These are phyloP conservation scores for Brenthis ino DNA, from an alignment of 2,888 invertebrate genomes.

Conservation along the genomic window DNA sequence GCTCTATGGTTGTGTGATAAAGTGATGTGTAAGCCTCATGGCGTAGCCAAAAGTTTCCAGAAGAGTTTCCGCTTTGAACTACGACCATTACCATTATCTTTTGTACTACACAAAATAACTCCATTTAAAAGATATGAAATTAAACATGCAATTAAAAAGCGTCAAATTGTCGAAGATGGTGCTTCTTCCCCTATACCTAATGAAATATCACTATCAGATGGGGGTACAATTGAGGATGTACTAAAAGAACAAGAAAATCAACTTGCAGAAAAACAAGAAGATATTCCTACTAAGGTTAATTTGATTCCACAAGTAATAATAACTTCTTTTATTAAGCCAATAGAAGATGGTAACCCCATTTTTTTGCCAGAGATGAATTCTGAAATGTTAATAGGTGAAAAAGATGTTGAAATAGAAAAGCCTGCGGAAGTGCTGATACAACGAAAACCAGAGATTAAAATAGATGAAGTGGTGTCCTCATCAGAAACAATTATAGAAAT, in stretches of 20 bases:
- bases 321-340: conserved; percentile 32
- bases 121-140: conserved; percentile 56
- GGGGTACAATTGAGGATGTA: conserved; percentile 12
- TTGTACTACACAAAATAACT: conserved; percentile 57
- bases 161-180: conserved; percentile 40
- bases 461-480: conserved; percentile 25
- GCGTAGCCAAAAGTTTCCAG: conserved; percentile 43
- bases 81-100: conserved; percentile 51
- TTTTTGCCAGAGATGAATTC: conserved; percentile 22
- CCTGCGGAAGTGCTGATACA: conserved; percentile 5
- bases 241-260: conserved; percentile 21
- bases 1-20: conserved; percentile 39
- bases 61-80: conserved; percentile 55
- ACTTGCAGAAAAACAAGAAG: conserved; percentile 17
- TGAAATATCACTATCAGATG: conserved; percentile 25
- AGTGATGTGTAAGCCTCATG: conserved; percentile 36
- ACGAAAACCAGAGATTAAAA: conserved; percentile 15
- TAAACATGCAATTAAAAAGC: conserved; percentile 48
- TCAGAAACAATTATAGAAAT: conserved; percentile 32
- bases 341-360: conserved; percentile 22
- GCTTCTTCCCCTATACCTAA: conserved; percentile 16
- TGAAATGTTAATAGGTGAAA: conserved; percentile 17
- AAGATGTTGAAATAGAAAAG: conserved; percentile 10
- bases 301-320: conserved; percentile 34
- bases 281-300: conserved; percentile 12